Base-by-base conservation (phyloP, 2,888 invertebrate genomes). In the Cosmorhoe ocellata region DNA sequence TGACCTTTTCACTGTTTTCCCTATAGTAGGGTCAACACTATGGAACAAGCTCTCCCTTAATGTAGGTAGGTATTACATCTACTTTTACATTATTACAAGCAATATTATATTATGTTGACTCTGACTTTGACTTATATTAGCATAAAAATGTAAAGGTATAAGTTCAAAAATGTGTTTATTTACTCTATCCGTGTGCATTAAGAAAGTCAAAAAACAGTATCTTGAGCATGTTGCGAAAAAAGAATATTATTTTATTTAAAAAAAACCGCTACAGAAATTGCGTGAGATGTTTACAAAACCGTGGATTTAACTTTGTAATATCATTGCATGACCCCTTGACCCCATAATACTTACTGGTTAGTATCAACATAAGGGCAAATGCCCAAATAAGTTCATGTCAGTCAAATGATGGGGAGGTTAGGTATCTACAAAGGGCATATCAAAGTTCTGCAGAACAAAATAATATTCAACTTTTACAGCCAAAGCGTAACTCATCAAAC, bases 301-400 rank as follows among this genome's bases (percentile, higher is more conserved):
- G n/a, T 33, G 13, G 0, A 5, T 10, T 63, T 66, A 56, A 64
- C 59, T 64, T 67, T 67, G 59, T 60, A 61, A 64, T 66, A 66
- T 63, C 58, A 66, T 76, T 66, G 73, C 69, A 51, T 41, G 28
- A 33, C 5, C 28, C 36, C 48, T 56, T 27, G 18, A 36, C 28
- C 32, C 38, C 10, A 24, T 7, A 32, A 1, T 14, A 11, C 24
- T 37, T 14, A 11, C 24, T 37, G 30, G 11, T 3, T 26, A n/a
- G 11, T 39, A 28, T n/a, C 12, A 34, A 13, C 27, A 27, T 28
- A 14, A 4, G 1, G 26, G 11, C 22, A 27, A 10, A 38, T 13
- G 1, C 28, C 1, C 10, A 22, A 30, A 33, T 7, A 31, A 33
- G 32, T 18, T 14, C 14, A 24, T 32, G 26, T 13, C 37, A 41